Conservation (phyloP, 2,113 vertebrate genomes). For the Panurus biarmicus region DNA sequence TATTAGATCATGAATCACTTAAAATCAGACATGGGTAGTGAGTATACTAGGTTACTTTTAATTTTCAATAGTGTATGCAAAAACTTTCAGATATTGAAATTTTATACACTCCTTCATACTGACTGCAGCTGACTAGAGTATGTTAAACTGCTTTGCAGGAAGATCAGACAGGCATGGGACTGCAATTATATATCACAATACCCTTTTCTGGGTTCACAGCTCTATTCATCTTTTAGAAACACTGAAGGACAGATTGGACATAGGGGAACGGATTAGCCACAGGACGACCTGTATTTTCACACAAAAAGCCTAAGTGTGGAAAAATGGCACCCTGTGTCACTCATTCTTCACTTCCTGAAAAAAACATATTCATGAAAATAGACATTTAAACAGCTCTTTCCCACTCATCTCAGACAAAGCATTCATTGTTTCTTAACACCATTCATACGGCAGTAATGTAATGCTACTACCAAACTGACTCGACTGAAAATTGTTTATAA, state of each 20-base stretch:
- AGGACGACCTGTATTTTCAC: slow-evolving; percentile 72
- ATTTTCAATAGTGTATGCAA: background rate
- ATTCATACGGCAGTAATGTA: background rate
- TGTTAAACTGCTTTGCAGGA: slow-evolving; percentile 27
- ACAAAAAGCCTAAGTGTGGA: slow-evolving; percentile 69
- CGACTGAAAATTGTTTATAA: background rate
- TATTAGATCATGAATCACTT: background rate
- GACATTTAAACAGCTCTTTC: slow-evolving; percentile 68
- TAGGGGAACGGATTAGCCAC: slow-evolving; percentile 65
- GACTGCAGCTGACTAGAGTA: background rate
- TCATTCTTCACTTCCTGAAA: slow-evolving; percentile 55
- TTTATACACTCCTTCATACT: background rate
- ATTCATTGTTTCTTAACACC: slow-evolving; percentile 17
- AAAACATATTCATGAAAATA: slow-evolving; percentile 56
- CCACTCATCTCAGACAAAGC: slow-evolving; percentile 68
- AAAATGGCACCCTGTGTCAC: slow-evolving; percentile 55
- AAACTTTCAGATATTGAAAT: background rate
- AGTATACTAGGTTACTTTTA: background rate
- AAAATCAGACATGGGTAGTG: background rate
- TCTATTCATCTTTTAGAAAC: slow-evolving; percentile 67
- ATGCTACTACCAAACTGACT: background rate
- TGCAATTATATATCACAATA: slow-evolving; percentile 58
- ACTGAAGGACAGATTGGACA: slow-evolving; percentile 55
- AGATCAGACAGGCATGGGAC: slow-evolving; percentile 44
- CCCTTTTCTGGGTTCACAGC: slow-evolving; percentile 48